Evolutionary conservation across 2,888 invertebrate species (phyloP), one percentile per base, ranked within the genome.

Genomic region (Zygaena filipendulae): DNA sequence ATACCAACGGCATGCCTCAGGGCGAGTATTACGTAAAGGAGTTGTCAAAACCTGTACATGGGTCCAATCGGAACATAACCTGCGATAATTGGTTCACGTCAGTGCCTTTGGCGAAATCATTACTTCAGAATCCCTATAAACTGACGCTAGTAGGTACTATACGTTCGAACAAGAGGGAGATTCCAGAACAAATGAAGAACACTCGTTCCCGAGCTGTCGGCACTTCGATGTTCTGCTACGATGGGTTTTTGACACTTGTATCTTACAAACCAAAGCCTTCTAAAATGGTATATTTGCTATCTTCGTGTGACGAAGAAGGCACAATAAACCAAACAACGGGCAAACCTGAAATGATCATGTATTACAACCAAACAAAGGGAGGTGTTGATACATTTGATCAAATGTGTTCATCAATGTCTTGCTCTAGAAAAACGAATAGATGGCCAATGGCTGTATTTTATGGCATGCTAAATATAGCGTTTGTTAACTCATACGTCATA

Each of bases 101-200:
- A 7, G 13, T 33, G 4, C 29, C 29, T 20, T 6, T 21, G 7
- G 24, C 43, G 7, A 44, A 49, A 27, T 32, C 37, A n/a, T 25
- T 53, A 18, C 36, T 49, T 16, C 26, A 41, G 29, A 38, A 45
- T 26, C 52, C 50, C 10, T 52, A 55, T 30, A 51, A 47, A 38
- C 29, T 57, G 27, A 51, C 49, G 4, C 28, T 52, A 20, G 35
- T 51, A 22, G 50, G 50, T 12, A 58, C 57, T 12, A 10, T 40
- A 11, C 22, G 36, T 21, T 31, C 34, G 16, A 39, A 42, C 20
- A 42, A 39, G 35, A 29, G 36, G 16, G 40, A 45, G 29, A 43
- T 43, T 13, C 38, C 42, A 5, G 35, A 35, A 29, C 35, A 39
- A 33, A 7, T 41, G 14, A 32, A 33, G 21, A 38, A 41, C 21